Conservation (phyloP, 1,140 invertebrate genomes). For the Thaumetopoea pityocampa region DNA sequence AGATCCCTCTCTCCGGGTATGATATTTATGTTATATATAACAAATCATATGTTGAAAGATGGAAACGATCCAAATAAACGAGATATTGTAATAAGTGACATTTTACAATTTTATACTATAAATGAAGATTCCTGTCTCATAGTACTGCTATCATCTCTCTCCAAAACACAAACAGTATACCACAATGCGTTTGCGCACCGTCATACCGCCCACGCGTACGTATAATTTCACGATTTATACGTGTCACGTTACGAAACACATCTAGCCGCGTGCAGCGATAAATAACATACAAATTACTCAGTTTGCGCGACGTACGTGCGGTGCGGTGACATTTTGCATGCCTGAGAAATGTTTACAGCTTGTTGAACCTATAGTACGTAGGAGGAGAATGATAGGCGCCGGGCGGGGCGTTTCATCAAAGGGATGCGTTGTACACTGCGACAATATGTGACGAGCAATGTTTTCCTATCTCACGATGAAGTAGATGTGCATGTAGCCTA, state of each 20-base stretch:
- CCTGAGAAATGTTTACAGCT: slow-evolving; percentile 47
- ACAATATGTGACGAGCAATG: not conserved
- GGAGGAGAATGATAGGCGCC: slow-evolving; percentile 26
- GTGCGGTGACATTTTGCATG: slow-evolving; percentile 57
- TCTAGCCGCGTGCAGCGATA: slow-evolving; percentile 50
- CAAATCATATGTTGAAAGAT: too few species aligned
- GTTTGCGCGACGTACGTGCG: slow-evolving; percentile 39
- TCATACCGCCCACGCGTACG: slow-evolving; percentile 57
- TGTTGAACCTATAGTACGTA: slow-evolving; percentile 31
- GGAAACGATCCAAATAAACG: too few species aligned
- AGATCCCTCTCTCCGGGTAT: too few species aligned
- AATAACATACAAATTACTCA: slow-evolving; percentile 67
- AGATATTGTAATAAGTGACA: too few species aligned
- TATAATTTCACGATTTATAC: slow-evolving; percentile 66
- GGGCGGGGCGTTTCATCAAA: slow-evolving; percentile 19
- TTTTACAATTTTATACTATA: too few species aligned
- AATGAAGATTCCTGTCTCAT: too few species aligned
- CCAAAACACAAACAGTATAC: slow-evolving; percentile 8
- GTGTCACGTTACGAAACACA: slow-evolving; percentile 54
- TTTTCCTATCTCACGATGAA: not conserved
- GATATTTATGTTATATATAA: too few species aligned
- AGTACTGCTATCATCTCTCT: too few species aligned
- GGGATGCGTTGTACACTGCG: not conserved
- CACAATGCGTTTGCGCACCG: slow-evolving; percentile 34
- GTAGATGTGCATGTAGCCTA: slow-evolving; percentile 3